Percentiles rank a stretch among this genome's conserved stretches.
phyloP scores from a whole-genome alignment of 2,797 vertebrate species.

The Labeo calbasu region DNA sequence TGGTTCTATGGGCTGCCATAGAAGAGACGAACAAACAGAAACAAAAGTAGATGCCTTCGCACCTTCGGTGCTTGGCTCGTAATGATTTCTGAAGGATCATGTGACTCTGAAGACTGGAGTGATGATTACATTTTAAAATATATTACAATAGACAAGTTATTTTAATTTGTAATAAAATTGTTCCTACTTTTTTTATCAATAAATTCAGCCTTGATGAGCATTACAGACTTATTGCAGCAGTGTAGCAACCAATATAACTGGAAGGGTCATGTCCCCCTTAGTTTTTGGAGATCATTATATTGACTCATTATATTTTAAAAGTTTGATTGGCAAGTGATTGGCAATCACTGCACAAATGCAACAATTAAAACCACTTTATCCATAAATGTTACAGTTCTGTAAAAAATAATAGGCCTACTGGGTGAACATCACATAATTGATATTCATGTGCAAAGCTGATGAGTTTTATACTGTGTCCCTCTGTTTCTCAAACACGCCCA shows the following conservation, averaged over 20 bases:
- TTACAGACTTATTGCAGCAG: not conserved
- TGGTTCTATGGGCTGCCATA: no score
- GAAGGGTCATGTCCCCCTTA: not conserved
- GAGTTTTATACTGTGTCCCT: not conserved
- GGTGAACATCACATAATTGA: not conserved
- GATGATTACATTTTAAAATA: not conserved
- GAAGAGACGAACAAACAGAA: no score
- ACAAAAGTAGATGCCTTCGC: no score
- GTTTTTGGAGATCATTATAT: not conserved
- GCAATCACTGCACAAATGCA: not conserved
- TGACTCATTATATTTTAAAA: not conserved
- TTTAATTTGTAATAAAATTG: not conserved
- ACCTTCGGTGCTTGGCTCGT: no score
- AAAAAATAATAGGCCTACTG: not conserved
- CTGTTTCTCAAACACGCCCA: not conserved
- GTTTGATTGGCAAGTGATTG: not conserved
- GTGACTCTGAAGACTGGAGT: not conserved
- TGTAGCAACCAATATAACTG: constrained; percentile 3
- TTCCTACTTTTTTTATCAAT: not conserved
- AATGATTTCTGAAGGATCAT: not conserved
- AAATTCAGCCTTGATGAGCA: not conserved
- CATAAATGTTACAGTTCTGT: not conserved
- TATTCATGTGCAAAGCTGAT: constrained; percentile 19
- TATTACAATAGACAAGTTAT: not conserved
- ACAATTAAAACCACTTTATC: not conserved